Percentiles rank a stretch among this genome's conserved stretches.
phyloP scores from a whole-genome alignment of 37 sponge, comb jelly and placozoan genomes.

The Theonella swinhoei region DNA sequence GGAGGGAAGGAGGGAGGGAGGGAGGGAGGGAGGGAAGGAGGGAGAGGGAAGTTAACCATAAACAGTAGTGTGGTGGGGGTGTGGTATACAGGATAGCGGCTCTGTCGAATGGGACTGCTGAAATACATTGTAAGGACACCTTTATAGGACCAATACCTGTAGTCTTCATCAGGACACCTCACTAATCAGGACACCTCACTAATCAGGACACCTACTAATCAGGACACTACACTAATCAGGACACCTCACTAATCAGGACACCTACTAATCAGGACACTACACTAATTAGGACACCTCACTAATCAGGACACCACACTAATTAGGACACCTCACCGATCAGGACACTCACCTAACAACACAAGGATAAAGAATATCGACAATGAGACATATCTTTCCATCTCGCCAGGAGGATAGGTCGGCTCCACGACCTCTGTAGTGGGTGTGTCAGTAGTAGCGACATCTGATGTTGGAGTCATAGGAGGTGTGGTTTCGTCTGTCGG shows the following conservation, averaged over 20 bases:
- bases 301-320: too few relatives aligned
- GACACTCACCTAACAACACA: slow-evolving; percentile 40
- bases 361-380: slow-evolving; percentile 64
- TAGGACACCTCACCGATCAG: not conserved
- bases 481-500: not conserved
- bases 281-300: too few relatives aligned
- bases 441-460: not conserved
- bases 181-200: too few relatives aligned
- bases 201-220: too few relatives aligned
- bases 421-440: not conserved
- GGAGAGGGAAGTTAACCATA: not conserved
- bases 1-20: not conserved
- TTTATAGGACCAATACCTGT: too few relatives aligned
- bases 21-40: not conserved
- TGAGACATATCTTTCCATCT: slow-evolving; percentile 39
- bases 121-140: too few relatives aligned
- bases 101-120: too few relatives aligned
- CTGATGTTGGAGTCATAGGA: not conserved
- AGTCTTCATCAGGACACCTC: too few relatives aligned
- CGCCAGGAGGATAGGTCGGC: slow-evolving; percentile 46
- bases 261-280: too few relatives aligned
- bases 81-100: not conserved
- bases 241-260: too few relatives aligned
- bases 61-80: too few relatives aligned
- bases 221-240: too few relatives aligned